Evolutionary conservation across 2,888 invertebrate species (phyloP), one percentile per base, ranked within the genome.

Genomic region (Allophyes oxyacanthae): DNA sequence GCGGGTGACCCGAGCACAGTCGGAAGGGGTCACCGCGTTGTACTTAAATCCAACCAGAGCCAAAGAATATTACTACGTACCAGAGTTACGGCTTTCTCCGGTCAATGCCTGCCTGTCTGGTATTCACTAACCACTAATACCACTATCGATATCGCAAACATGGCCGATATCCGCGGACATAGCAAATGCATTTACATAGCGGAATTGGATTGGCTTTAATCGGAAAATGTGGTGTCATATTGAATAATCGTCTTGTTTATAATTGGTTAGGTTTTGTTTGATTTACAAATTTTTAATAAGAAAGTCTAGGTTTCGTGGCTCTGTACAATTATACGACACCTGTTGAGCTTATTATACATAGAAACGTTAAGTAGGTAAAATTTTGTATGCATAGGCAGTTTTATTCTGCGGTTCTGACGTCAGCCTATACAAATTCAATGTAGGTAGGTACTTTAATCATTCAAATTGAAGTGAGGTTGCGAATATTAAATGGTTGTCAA

Each of bases 1-100:
- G 68, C 55, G 48, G 56, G 63, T 46, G 67, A 61, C 37, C 68
- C 40, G 28, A 4, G 26, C 26, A 33, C 26, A 15, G 41, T 40
- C 43, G 41, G 64, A 52, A 33, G 45, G 40, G 57, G 50, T 38
- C 28, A 36, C 51, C 52, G 54, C 56, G 42, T 61, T 62, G 53
- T 74, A n/a, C n/a, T n/a, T n/a, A 60, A 55, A 60, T 60, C 66
- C 36, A 63, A 65, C 61, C 64, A 58, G 55, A 60, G 65, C 43
- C 48, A n/a, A n/a, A n/a, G n/a, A n/a, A n/a, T n/a, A n/a, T n/a
- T n/a, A n/a, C n/a, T n/a, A n/a, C n/a, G n/a, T n/a, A 65, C 61
- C 64, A 58, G 55, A 60, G 65, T 41, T 45, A 58, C 55, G 53
- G 50, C 77, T 78, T 76, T 78, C 77, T 76, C 77, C 72, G 77